A percentile compares a stretch with the other conserved stretches of the same genome.
These are phyloP conservation scores for Galerucella nymphaeae DNA, from an alignment of 2,888 invertebrate genomes.

Conservation along the genomic window DNA sequence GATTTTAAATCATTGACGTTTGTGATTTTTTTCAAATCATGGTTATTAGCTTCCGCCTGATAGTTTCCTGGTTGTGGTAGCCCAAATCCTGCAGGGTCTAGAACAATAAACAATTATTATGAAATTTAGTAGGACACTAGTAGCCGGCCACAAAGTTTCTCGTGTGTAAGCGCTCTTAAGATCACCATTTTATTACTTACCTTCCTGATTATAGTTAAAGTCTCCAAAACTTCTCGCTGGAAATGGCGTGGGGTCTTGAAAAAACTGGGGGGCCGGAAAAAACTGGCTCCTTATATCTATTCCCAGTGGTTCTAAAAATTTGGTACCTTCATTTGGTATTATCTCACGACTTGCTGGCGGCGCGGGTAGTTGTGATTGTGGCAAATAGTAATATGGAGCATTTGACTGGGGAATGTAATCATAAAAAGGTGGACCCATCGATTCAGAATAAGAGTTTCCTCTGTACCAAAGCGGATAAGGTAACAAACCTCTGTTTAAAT, in stretches of 20 bases:
- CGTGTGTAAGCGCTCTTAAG: too few species aligned
- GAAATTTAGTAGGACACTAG: neutral
- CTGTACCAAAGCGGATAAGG: constrained; percentile 32
- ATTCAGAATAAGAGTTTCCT: constrained; percentile 16
- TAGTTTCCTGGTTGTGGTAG: constrained; percentile 48
- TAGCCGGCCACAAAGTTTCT: too few species aligned
- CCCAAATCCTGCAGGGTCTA: constrained; percentile 38
- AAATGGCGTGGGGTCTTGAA: constrained; percentile 29
- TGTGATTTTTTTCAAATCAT: constrained; percentile 31
- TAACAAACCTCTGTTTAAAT: constrained; percentile 1
- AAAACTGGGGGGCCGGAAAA: constrained; percentile 34
- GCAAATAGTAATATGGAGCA: neutral
- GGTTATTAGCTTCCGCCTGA: constrained; percentile 43
- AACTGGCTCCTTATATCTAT: constrained; percentile 32
- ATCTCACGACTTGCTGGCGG: neutral
- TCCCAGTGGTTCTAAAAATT: neutral
- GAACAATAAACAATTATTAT: neutral
- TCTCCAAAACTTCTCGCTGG: constrained; percentile 26
- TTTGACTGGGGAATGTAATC: constrained; percentile 8
- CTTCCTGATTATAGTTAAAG: constrained; percentile 33
- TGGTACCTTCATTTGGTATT: neutral
- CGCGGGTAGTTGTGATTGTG: neutral
- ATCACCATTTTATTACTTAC: constrained; percentile 3
- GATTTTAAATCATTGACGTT: constrained; percentile 54
- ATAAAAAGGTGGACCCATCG: neutral